Evolutionary conservation across 1,140 invertebrate genomes (phyloP).

Genomic region (Fopius arisanus): DNA sequence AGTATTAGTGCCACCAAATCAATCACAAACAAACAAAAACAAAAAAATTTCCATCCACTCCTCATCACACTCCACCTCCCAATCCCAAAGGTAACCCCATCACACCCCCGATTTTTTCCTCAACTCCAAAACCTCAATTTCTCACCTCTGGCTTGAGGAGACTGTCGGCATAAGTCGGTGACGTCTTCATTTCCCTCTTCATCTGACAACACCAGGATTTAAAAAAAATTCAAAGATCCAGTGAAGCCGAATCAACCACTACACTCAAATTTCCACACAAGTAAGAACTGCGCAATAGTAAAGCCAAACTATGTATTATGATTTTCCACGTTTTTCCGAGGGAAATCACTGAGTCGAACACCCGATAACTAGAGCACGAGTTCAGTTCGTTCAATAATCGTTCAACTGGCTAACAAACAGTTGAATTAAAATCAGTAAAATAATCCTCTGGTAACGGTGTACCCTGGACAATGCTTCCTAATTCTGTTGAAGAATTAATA

Average conservation of each 20-base stretch:
- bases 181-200: slow-evolving; percentile 52
- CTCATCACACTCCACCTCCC: neutral
- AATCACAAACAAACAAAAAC: neutral
- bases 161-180: slow-evolving; percentile 48
- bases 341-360: neutral
- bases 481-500: no score
- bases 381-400: neutral
- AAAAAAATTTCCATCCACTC: neutral
- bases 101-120: slow-evolving; percentile 21
- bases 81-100: neutral
- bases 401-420: neutral
- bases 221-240: neutral
- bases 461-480: no score
- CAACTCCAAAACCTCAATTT: neutral
- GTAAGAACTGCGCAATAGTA: neutral
- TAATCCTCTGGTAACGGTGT: neutral
- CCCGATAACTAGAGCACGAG: neutral
- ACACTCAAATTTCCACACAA: neutral
- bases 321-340: neutral
- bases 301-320: no score
- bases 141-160: slow-evolving; percentile 59
- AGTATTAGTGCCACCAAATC: neutral
- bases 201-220: neutral
- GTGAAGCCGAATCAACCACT: neutral
- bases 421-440: slow-evolving; percentile 5